A percentile compares a stretch with the other conserved stretches of the same genome.
These are phyloP conservation scores for Carabus problematicus DNA, from an alignment of 2,888 invertebrate species.

Conservation along the genomic window DNA sequence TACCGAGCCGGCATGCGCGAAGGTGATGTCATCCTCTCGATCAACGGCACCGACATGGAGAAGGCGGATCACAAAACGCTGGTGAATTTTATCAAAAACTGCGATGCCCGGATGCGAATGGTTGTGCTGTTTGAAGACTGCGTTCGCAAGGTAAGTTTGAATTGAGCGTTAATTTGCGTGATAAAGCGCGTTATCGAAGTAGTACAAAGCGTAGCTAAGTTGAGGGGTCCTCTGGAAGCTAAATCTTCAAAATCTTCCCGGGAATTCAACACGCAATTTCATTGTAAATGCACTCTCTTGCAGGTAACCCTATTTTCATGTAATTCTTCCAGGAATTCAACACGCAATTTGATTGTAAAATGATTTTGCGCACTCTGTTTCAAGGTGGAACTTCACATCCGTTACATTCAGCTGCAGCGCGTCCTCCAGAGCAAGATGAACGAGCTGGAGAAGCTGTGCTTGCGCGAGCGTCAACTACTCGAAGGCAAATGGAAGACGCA, in stretches of 20 bases:
- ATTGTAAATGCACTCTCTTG: no score
- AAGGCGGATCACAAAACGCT: constrained; percentile 92
- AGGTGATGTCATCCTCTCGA: constrained; percentile 95
- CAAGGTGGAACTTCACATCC: constrained; percentile 87
- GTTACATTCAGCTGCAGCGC: constrained; percentile 88
- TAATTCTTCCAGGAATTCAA: no score
- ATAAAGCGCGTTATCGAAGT: neutral
- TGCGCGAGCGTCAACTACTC: constrained; percentile 81
- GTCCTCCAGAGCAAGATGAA: constrained; percentile 83
- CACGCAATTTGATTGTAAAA: no score
- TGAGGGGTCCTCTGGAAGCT: no score
- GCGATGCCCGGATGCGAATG: constrained; percentile 91
- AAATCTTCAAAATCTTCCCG: no score
- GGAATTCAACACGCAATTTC: no score
- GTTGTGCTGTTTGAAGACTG: constrained; percentile 97
- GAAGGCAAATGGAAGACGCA: constrained; percentile 91
- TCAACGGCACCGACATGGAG: constrained; percentile 96
- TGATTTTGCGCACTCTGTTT: no score
- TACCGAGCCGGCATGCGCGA: constrained; percentile 92
- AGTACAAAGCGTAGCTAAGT: no score
- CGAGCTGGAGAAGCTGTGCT: constrained; percentile 81
- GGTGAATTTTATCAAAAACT: constrained; percentile 89
- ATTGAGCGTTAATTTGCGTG: no score
- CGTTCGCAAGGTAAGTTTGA: constrained; percentile 77
- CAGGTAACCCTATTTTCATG: no score